A percentile compares a stretch with the other conserved stretches of the same genome.
These are phyloP conservation scores for Heliconius ismenius DNA, from an alignment of 2,888 invertebrate species.

Conservation along the genomic window DNA sequence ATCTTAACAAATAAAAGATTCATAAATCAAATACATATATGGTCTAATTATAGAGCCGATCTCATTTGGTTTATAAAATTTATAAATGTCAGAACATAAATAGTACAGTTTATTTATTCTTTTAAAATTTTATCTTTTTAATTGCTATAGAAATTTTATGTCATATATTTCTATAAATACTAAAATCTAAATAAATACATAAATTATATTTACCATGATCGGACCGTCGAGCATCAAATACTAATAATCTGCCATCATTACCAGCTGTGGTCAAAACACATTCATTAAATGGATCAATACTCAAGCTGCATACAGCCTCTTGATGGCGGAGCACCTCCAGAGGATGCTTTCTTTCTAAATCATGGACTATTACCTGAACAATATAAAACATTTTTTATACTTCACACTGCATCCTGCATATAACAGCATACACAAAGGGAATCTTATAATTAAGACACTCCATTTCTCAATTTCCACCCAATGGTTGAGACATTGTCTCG, in stretches of 20 bases:
- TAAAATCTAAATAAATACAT: constrained; percentile 45
- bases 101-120: too few species aligned
- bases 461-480: too few species aligned
- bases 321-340: constrained; percentile 91
- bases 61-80: neutral
- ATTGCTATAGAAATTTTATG: neutral
- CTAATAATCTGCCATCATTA: constrained; percentile 93
- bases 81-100: neutral
- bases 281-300: constrained; percentile 92
- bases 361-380: constrained; percentile 92
- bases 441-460: too few species aligned
- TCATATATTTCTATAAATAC: neutral
- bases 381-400: neutral
- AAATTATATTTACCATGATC: constrained; percentile 59
- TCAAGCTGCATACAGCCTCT: constrained; percentile 94
- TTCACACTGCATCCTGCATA: neutral
- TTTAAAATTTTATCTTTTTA: neutral
- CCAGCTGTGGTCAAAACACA: constrained; percentile 94
- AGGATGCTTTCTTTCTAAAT: constrained; percentile 83
- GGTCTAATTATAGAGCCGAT: too few species aligned
- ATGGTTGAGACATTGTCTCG: too few species aligned
- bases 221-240: constrained; percentile 91
- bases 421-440: too few species aligned
- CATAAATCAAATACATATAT: too few species aligned
- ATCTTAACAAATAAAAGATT: too few species aligned